Evolutionary conservation across 2,888 invertebrate species (phyloP).

Genomic region (Pseudococcus longispinus): DNA sequence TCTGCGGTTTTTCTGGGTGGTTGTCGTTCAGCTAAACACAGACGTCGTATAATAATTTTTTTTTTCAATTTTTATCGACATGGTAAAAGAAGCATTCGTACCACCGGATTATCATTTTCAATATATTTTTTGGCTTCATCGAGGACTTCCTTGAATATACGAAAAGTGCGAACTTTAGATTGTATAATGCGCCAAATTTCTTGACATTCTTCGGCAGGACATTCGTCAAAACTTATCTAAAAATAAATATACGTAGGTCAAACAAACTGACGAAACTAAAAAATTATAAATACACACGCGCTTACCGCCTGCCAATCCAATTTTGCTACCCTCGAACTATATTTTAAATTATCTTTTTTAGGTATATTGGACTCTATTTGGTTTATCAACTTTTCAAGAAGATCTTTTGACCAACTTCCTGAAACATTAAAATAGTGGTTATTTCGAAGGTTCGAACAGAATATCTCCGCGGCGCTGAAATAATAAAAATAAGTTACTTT

Average conservation of each 20-base stretch:
- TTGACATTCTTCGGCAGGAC: slow-evolving; percentile 57
- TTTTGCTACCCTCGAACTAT: slow-evolving; percentile 54
- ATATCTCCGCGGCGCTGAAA: not conserved
- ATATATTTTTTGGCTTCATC: slow-evolving; percentile 51
- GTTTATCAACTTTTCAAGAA: slow-evolving; percentile 62
- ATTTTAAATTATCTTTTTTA: slow-evolving; percentile 53
- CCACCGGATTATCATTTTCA: slow-evolving; percentile 3
- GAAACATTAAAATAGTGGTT: not conserved
- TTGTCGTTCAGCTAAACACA: not conserved
- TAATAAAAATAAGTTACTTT: slow-evolving; percentile 23
- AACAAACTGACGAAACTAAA: not conserved
- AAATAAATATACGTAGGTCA: not conserved
- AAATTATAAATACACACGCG: not conserved
- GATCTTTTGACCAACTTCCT: slow-evolving; percentile 55
- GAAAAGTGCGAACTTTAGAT: slow-evolving; percentile 56
- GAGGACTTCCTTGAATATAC: slow-evolving; percentile 57
- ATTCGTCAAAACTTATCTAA: slow-evolving; percentile 56
- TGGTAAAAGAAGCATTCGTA: not conserved
- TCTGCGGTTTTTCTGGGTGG: slow-evolving; percentile 35
- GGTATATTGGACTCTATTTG: slow-evolving; percentile 61
- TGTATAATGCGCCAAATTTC: slow-evolving; percentile 56
- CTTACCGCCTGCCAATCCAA: slow-evolving; percentile 54
- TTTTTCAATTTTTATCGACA: not conserved
- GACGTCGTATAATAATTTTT: not conserved
- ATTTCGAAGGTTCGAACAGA: not conserved